These are phyloP conservation scores for Herminia tarsipennalis DNA, from an alignment of 2,888 invertebrate species.

Conservation along the genomic window DNA sequence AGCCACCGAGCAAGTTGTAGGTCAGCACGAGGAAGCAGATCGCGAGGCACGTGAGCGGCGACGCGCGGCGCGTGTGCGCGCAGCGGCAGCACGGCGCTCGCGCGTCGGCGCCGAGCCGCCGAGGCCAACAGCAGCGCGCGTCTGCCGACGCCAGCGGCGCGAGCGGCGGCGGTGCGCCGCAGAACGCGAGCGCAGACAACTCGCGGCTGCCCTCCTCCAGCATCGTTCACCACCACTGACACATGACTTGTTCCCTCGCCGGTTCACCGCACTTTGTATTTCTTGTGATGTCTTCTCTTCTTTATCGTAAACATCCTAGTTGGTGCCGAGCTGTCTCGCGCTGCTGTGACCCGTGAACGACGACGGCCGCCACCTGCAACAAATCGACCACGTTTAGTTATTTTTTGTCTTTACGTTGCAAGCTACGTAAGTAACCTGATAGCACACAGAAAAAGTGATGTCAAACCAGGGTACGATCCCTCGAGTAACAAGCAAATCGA, in stretches of 20 bases:
- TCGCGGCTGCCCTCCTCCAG: constrained; percentile 50
- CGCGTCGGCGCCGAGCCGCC: constrained; percentile 42
- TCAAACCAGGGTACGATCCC: too few species aligned
- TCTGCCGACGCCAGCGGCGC: constrained; percentile 21
- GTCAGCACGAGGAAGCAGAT: constrained; percentile 94
- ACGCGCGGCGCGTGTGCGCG: constrained; percentile 65
- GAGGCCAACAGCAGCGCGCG: constrained; percentile 51
- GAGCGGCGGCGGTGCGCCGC: not conserved
- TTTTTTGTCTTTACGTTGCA: too few species aligned
- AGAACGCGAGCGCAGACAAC: constrained; percentile 22
- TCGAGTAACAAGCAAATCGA: too few species aligned
- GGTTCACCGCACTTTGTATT: constrained; percentile 66
- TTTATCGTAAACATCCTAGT: constrained; percentile 57
- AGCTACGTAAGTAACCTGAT: too few species aligned
- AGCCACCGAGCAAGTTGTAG: constrained; percentile 96
- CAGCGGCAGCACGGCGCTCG: constrained; percentile 79
- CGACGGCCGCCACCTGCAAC: constrained; percentile 1
- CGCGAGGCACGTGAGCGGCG: constrained; percentile 92
- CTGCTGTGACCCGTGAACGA: not conserved
- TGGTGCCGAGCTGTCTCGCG: not conserved
- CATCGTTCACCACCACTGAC: constrained; percentile 42
- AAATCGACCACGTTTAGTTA: too few species aligned
- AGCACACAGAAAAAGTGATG: too few species aligned
- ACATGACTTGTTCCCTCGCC: constrained; percentile 25
- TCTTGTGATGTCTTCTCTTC: constrained; percentile 62